These are phyloP conservation scores for Trachelus troglodyta DNA, from an alignment of 2,888 invertebrate species.

Conservation along the genomic window DNA sequence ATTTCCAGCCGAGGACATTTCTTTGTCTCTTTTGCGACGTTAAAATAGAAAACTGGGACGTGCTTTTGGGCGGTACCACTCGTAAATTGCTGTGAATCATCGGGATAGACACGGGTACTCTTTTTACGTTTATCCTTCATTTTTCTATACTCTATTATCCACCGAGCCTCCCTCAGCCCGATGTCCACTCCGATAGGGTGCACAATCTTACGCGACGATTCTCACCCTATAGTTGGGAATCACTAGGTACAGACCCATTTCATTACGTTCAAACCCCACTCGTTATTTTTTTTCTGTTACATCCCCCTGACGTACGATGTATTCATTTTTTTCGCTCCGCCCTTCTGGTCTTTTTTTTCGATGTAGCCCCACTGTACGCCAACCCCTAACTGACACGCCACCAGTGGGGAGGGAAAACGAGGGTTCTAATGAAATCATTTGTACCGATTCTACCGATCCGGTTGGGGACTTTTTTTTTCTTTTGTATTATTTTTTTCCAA, in stretches of 20 bases:
- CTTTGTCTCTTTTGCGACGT: conserved; percentile 46
- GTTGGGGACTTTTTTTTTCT: conserved; percentile 43
- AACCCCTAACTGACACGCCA: conserved; percentile 1
- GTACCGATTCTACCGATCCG: conserved; percentile 39
- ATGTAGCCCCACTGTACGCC: conserved; percentile 1
- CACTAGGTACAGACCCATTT: conserved; percentile 7
- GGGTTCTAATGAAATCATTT: conserved; percentile 61
- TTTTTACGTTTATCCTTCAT: not conserved
- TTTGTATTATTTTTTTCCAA: conserved; percentile 23
- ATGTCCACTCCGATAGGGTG: not conserved
- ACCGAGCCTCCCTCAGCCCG: conserved; percentile 22
- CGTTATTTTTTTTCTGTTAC: conserved; percentile 31
- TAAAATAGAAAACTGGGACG: conserved; percentile 57
- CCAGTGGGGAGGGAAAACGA: not conserved
- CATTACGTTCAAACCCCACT: conserved; percentile 15
- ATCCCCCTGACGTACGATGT: conserved; percentile 34
- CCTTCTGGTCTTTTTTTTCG: conserved; percentile 15
- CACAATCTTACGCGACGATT: not conserved
- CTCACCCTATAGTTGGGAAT: not conserved
- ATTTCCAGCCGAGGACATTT: conserved; percentile 46
- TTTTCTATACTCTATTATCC: conserved; percentile 31
- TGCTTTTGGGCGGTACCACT: not conserved
- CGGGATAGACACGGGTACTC: not conserved
- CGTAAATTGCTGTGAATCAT: conserved; percentile 1
- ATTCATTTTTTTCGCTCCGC: conserved; percentile 19